These are phyloP conservation scores for Arothron firmamentum DNA, from an alignment of 2,113 vertebrate species.

Conservation along the genomic window DNA sequence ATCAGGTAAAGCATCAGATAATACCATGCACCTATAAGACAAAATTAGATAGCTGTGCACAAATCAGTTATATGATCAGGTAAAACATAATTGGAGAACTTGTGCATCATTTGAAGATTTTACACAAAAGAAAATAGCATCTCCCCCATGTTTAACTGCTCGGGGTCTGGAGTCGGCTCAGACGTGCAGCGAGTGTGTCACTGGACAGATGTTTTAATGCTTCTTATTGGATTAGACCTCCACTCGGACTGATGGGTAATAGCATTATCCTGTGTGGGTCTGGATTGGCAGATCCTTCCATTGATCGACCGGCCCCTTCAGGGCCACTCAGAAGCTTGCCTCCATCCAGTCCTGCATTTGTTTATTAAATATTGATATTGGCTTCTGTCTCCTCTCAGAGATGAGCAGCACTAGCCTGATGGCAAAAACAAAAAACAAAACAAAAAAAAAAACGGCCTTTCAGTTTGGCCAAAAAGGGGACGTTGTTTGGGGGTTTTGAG, in stretches of 20 bases:
- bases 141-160: not conserved
- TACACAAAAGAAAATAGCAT: not conserved
- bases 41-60: too few species aligned
- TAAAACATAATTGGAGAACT: not conserved
- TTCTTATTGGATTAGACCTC: slow-evolving; percentile 74
- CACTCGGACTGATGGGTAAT: slow-evolving; percentile 72
- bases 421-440: slow-evolving; percentile 3
- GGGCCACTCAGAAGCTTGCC: slow-evolving; percentile 45
- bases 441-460: not conserved
- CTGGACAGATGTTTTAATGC: slow-evolving; percentile 77
- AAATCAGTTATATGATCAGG: not conserved
- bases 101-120: too few species aligned
- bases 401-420: slow-evolving; percentile 22
- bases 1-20: not conserved
- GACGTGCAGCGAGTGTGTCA: slow-evolving; percentile 63
- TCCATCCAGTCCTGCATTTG: slow-evolving; percentile 67
- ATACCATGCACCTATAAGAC: too few species aligned
- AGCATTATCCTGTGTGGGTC: slow-evolving; percentile 57
- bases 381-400: slow-evolving; percentile 56
- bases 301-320: slow-evolving; percentile 59
- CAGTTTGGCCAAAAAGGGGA: too few species aligned
- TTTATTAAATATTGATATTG: slow-evolving; percentile 81
- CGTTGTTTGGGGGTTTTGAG: too few species aligned
- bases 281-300: slow-evolving; percentile 65
- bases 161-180: slow-evolving; percentile 7